phyloP scores from a whole-genome alignment of 2,888 invertebrate species.

The Brachyptera putata region DNA sequence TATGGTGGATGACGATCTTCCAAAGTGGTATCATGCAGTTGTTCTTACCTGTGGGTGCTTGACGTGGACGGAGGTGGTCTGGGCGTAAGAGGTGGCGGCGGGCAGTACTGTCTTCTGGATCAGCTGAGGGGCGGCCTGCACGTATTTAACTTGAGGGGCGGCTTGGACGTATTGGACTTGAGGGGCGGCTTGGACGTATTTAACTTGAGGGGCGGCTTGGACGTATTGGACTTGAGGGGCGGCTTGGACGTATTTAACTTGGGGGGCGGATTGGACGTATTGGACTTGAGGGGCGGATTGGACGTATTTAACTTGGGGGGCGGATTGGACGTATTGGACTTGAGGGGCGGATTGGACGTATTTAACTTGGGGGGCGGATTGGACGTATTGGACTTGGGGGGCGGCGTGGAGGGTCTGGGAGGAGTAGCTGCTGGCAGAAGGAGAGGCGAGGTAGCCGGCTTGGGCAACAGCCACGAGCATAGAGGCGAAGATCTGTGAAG shows the following conservation, averaged over 20 bases:
- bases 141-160: too few relatives aligned
- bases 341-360: too few relatives aligned
- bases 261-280: background rate
- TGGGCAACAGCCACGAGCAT: too few relatives aligned
- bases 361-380: background rate
- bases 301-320: background rate
- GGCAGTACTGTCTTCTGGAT: conserved; percentile 3
- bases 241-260: conserved; percentile 5
- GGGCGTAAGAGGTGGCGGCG: conserved; percentile 17
- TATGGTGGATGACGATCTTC: too few relatives aligned
- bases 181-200: conserved; percentile 1
- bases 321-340: background rate
- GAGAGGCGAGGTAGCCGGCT: too few relatives aligned
- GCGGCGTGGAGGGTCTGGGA: too few relatives aligned
- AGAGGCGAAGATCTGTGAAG: too few relatives aligned
- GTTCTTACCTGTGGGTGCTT: too few relatives aligned
- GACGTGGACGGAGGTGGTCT: conserved; percentile 16
- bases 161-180: too few relatives aligned
- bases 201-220: conserved; percentile 7
- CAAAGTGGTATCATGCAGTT: too few relatives aligned
- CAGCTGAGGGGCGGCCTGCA: background rate
- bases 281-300: background rate
- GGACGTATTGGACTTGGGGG: too few relatives aligned
- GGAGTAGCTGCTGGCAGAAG: too few relatives aligned
- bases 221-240: conserved; percentile 8